Base-by-base conservation (phyloP, 1,140 invertebrate species). In the Asbolus verrucosus region DNA sequence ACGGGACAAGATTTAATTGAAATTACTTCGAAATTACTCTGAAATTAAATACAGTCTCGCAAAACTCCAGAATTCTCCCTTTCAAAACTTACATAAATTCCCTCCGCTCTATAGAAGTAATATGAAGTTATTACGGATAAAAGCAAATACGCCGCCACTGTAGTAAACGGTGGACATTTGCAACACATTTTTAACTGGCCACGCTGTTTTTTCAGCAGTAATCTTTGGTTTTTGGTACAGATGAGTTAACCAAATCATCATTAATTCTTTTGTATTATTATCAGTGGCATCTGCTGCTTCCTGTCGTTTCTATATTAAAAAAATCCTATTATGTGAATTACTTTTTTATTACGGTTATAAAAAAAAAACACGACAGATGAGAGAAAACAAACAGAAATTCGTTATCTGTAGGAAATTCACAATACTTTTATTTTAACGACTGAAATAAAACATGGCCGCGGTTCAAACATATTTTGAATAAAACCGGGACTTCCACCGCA, bases 151-250 rank as follows among this genome's bases (percentile, higher is more conserved):
- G 38, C 6, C 14, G 21, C 9, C 19, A 19, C 9, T n/a, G 16
- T 19, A 8, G 66, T 50, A 18, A 59, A 39, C 13, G 66, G 66
- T 13, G 66, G 66, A 67, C 66, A 67, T 38, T 15, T 67, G 46
- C 66, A 67, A 27, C 66, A 67, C 66, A 67, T 67, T 59, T 65
- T 41, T 46, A 19, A 46, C 9, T 54, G 9, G 9, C 6, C 33
- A n/a, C 5, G 11, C 19, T n/a, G n/a, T n/a, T n/a, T n/a, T n/a
- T n/a, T n/a, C n/a, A n/a, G n/a, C n/a, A n/a, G n/a, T n/a, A n/a
- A n/a, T n/a, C n/a, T n/a, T n/a, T n/a, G n/a, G n/a, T 15, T 9
- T 19, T 21, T 11, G 46, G 19, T 19, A 24, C 11, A 36, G 11
- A 36, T 36, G 33, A 2, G 3, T 54, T 54, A 54, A 24, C n/a